Base-by-base conservation (phyloP, 1,140 invertebrate species). In the Drosophila sechellia region DNA sequence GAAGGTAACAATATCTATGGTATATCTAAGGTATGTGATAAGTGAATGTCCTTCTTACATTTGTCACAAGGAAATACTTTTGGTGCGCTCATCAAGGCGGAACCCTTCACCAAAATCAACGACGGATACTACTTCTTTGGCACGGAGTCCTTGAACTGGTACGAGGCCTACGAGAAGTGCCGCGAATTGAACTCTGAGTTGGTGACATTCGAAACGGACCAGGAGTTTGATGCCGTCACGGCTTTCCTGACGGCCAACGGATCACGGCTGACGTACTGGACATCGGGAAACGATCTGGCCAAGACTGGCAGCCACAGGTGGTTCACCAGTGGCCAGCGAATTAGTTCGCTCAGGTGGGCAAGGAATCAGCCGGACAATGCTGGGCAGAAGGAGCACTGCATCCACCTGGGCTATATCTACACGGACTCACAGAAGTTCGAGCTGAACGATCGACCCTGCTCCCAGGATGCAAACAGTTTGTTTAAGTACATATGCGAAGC, bases 401-500 rank as follows among this genome's bases (percentile, higher is more conserved):
- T 77, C 15, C 72, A 68, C 22, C 15, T 76, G 43, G 73, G 53
- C 8, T 68, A 68, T 17, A 40, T 75, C 20, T 75, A 53, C 8
- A 1, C 0, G 0, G 2, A 76, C 37, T 77, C 73, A 3, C 35
- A 10, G 3, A 46, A 40, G 8, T 68, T 55, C 3, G n/a, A 77
- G 12, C 50, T 77, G 3, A 77, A 77, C 8, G 73, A 69, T 55
- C 31, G 63, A 1, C 72, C 73, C 35, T 76, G 73, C 25, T 5
- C 35, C 4, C 5, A 54, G 22, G 40, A 76, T 17, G 8, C 6
- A 13, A 39, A 54, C 13, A 77, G 72, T 35, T 25, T 77, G 15
- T 77, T 45, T 20, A 13, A 68, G 37, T 20, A 93, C 81, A 92
- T 95, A 93, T 49, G 93, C 90, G 1, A 94, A 95, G 17, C 86